These are phyloP conservation scores for Oscheius sp. DNA, from an alignment of 2,888 invertebrate species.

Conservation along the genomic window DNA sequence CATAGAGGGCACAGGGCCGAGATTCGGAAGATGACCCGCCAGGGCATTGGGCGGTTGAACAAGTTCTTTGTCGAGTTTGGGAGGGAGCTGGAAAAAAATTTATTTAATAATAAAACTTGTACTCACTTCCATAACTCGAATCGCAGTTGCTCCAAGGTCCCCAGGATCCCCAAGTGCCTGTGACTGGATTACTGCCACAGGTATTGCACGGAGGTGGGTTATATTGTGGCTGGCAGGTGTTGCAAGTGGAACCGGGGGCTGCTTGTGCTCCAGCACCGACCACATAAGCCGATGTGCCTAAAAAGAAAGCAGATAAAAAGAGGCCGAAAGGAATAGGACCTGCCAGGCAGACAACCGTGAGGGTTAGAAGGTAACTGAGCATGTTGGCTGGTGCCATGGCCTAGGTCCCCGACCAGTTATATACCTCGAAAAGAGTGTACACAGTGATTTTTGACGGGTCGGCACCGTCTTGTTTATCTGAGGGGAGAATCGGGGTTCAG, in stretches of 20 bases:
- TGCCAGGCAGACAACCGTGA: background rate
- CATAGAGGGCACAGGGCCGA: conserved; percentile 50
- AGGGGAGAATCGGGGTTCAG: background rate
- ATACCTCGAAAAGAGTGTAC: conserved; percentile 34
- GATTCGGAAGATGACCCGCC: conserved; percentile 53
- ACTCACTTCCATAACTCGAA: conserved; percentile 50
- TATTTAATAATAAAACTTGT: background rate
- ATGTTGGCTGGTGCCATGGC: conserved; percentile 19
- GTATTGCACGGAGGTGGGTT: conserved; percentile 38
- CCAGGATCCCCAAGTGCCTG: conserved; percentile 49
- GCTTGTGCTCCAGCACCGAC: conserved; percentile 53
- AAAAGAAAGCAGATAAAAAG: conserved; percentile 11
- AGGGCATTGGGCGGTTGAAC: conserved; percentile 50
- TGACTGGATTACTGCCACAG: conserved; percentile 36
- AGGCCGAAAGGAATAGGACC: background rate
- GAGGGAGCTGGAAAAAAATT: conserved; percentile 43
- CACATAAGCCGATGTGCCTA: conserved; percentile 43
- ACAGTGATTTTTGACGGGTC: conserved; percentile 34
- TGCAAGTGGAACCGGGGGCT: conserved; percentile 46
- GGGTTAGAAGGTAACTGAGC: conserved; percentile 8
- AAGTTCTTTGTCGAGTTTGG: conserved; percentile 46
- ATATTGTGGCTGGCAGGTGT: conserved; percentile 39
- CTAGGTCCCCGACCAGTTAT: conserved; percentile 7
- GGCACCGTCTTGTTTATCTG: conserved; percentile 21
- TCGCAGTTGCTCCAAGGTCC: conserved; percentile 47